Evolutionary conservation across 2,888 invertebrate species (phyloP).

Genomic region (Clivina fossor): DNA sequence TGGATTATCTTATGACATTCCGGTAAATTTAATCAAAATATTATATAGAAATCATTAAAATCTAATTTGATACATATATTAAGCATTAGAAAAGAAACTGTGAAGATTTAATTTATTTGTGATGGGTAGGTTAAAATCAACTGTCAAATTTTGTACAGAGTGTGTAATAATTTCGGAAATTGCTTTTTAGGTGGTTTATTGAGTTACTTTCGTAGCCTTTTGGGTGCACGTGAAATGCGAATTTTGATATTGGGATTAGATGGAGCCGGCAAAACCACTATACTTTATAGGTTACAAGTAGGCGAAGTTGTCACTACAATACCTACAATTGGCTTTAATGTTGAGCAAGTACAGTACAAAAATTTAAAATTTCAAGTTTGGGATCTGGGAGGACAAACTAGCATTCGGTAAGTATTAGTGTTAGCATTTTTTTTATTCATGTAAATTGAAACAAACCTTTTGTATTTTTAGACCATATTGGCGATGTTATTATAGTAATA

Average conservation of each 20-base stretch:
- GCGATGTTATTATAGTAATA: constrained; percentile 99
- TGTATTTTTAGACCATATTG: constrained; percentile 94
- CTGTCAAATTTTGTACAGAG: constrained; percentile 13
- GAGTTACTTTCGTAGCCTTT: constrained; percentile 93
- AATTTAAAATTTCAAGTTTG: constrained; percentile 99
- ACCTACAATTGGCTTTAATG: constrained; percentile 98
- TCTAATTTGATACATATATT: constrained; percentile 11
- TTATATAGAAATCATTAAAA: constrained; percentile 11
- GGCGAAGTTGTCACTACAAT: constrained; percentile 98
- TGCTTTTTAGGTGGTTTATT: constrained; percentile 82
- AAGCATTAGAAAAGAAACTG: constrained; percentile 6
- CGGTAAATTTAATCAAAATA: constrained; percentile 22
- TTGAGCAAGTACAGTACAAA: constrained; percentile 98
- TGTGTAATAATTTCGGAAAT: constrained; percentile 1
- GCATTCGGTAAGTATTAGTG: constrained; percentile 75
- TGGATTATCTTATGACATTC: constrained; percentile 30
- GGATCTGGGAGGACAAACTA: constrained; percentile 99
- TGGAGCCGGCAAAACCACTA: constrained; percentile 99
- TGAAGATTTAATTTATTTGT: constrained; percentile 13
- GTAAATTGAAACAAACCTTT: too few species aligned
- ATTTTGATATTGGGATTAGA: constrained; percentile 97
- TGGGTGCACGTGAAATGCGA: constrained; percentile 97
- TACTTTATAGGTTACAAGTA: constrained; percentile 95
- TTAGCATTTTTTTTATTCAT: constrained; percentile 9
- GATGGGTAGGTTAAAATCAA: constrained; percentile 29